phyloP scores from a whole-genome alignment of 2,888 invertebrate species.

The Pelosia muscerda region DNA sequence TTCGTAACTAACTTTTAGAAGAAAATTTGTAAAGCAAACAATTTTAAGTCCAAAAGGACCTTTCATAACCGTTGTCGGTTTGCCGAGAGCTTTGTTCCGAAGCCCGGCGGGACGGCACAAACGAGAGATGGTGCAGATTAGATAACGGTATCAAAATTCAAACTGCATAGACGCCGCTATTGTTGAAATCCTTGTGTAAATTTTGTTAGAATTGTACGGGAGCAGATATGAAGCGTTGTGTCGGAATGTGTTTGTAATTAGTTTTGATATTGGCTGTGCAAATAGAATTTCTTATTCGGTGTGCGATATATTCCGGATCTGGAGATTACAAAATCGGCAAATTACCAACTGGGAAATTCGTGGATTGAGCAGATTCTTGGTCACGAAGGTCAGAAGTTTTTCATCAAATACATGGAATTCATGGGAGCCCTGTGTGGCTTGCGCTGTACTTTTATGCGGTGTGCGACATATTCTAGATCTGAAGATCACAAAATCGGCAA shows the following conservation, averaged over 20 bases:
- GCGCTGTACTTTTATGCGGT: no score
- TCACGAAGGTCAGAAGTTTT: no score
- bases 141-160: slow-evolving; percentile 41
- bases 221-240: slow-evolving; percentile 43
- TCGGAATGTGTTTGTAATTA: slow-evolving; percentile 21
- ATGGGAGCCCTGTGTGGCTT: no score
- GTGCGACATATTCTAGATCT: no score
- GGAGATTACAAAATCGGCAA: no score
- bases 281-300: not conserved
- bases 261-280: not conserved
- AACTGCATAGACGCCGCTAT: slow-evolving; percentile 40
- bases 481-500: no score
- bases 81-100: slow-evolving; percentile 21
- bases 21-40: slow-evolving; percentile 17
- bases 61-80: slow-evolving; percentile 40
- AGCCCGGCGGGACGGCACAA: slow-evolving; percentile 7
- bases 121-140: slow-evolving; percentile 45
- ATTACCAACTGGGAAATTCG: not conserved
- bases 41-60: slow-evolving; percentile 14
- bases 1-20: slow-evolving; percentile 1
- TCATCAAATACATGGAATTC: no score
- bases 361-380: not conserved
- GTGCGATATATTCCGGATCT: no score
- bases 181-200: slow-evolving; percentile 45
- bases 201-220: slow-evolving; percentile 41